Evolutionary conservation across 2,797 vertebrate species (phyloP).

Genomic region (Acrossocheilus fasciatus): DNA sequence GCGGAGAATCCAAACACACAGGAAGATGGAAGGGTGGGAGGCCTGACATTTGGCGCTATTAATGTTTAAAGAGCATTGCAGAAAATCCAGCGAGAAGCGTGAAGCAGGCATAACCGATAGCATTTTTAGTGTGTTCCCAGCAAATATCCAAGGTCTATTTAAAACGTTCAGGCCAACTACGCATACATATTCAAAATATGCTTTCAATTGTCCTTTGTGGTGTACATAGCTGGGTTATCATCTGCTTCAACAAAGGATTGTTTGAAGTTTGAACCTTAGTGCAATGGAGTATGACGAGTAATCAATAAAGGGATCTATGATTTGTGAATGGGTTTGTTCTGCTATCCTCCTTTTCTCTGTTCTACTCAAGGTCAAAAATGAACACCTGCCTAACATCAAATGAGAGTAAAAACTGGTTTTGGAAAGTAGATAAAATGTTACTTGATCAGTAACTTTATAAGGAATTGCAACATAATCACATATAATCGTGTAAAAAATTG

Average conservation of each 20-base stretch:
- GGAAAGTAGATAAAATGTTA: background rate
- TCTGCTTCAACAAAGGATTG: slow-evolving; percentile 14
- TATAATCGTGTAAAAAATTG: background rate
- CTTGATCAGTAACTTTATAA: background rate
- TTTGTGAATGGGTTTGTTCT: background rate
- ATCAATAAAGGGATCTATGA: slow-evolving; percentile 1
- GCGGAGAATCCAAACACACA: slow-evolving; percentile 59
- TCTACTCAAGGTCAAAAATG: background rate
- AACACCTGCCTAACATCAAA: background rate
- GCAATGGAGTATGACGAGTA: background rate
- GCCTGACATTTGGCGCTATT: slow-evolving; percentile 59
- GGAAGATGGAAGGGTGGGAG: slow-evolving; percentile 54
- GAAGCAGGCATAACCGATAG: slow-evolving; percentile 45
- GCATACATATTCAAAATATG: slow-evolving; percentile 29
- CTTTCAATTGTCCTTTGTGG: slow-evolving; percentile 19
- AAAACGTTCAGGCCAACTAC: slow-evolving; percentile 29
- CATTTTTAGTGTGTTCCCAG: slow-evolving; percentile 33
- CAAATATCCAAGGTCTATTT: slow-evolving; percentile 45
- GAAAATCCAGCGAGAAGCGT: slow-evolving; percentile 47
- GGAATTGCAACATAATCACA: background rate
- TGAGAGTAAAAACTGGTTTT: background rate
- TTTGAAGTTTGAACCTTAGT: slow-evolving; percentile 19
- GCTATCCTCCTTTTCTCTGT: background rate
- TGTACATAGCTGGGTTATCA: slow-evolving; percentile 23
- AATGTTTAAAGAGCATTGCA: slow-evolving; percentile 58